A percentile compares a stretch with the other conserved stretches of the same genome.
Evolutionary conservation across 2,113 vertebrate genomes (phyloP).

Genomic region (Lophura nycthemera): DNA sequence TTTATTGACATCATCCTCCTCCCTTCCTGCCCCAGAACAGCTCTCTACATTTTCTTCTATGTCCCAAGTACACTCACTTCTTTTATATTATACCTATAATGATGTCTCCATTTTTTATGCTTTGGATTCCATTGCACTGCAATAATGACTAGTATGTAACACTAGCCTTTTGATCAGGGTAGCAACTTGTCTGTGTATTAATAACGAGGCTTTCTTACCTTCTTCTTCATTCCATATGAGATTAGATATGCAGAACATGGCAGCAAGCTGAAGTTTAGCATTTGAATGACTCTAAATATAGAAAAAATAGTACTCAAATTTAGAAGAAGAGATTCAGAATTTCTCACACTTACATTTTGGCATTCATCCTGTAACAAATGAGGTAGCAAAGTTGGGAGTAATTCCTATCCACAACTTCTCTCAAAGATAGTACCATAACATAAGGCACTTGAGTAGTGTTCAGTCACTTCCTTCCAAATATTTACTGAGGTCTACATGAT

Average conservation of each 20-base stretch:
- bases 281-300: slow-evolving; percentile 91
- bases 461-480: no score
- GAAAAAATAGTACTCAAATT: slow-evolving; percentile 1
- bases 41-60: not conserved
- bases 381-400: not conserved
- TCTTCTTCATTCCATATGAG: slow-evolving; percentile 99
- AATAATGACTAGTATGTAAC: not conserved
- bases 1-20: not conserved
- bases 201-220: slow-evolving; percentile 80
- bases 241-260: slow-evolving; percentile 97
- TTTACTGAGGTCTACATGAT: no score
- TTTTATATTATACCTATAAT: not conserved
- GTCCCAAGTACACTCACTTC: not conserved
- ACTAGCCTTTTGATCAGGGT: not conserved
- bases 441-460: not conserved
- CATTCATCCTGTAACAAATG: not conserved
- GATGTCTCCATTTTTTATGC: not conserved
- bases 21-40: not conserved
- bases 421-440: not conserved
- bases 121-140: not conserved
- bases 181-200: not conserved
- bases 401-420: not conserved
- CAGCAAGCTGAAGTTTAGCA: slow-evolving; percentile 95
- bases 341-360: not conserved
- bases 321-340: slow-evolving; percentile 5